Conservation (phyloP, 37 sponge, comb jelly and placozoan species). For the Axinella damicornis region DNA sequence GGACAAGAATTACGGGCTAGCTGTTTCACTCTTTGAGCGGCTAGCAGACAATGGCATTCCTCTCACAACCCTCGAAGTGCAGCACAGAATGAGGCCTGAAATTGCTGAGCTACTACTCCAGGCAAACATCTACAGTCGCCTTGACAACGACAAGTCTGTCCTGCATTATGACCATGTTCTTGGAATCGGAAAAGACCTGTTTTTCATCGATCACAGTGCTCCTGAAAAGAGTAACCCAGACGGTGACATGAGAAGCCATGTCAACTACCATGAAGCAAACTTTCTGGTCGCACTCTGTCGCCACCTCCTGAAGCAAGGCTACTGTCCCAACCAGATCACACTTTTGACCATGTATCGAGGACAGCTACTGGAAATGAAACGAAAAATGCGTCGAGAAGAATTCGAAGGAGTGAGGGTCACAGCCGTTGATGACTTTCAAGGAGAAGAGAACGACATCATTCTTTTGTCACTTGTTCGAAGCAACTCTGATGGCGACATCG, state of each 20-base stretch:
- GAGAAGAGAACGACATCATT: conserved; percentile 93
- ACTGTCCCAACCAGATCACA: conserved; percentile 73
- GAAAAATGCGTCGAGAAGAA: conserved; percentile 39
- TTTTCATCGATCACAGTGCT: conserved; percentile 68
- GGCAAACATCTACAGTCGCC: conserved; percentile 72
- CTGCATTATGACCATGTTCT: conserved; percentile 43
- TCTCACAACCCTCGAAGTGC: conserved; percentile 59
- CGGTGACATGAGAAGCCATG: conserved; percentile 47
- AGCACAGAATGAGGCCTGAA: conserved; percentile 95
- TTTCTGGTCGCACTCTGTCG: conserved; percentile 68
- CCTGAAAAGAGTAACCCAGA: conserved; percentile 56
- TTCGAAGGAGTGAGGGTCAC: conserved; percentile 80
- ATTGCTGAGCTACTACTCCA: conserved; percentile 79
- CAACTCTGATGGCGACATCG: conserved; percentile 76
- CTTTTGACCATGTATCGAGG: conserved; percentile 92
- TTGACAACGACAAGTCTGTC: conserved; percentile 53
- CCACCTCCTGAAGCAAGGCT: conserved; percentile 84
- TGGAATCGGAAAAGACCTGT: conserved; percentile 74
- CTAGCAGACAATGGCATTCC: conserved; percentile 56
- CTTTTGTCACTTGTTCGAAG: conserved; percentile 88
- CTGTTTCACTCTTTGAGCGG: conserved; percentile 95
- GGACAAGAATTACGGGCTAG: conserved; percentile 65
- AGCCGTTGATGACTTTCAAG: conserved; percentile 95
- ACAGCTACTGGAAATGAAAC: conserved; percentile 78
- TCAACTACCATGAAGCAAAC: conserved; percentile 82